Conservation (phyloP, 2,888 invertebrate species). For the Pachycephus smyrnensis region DNA sequence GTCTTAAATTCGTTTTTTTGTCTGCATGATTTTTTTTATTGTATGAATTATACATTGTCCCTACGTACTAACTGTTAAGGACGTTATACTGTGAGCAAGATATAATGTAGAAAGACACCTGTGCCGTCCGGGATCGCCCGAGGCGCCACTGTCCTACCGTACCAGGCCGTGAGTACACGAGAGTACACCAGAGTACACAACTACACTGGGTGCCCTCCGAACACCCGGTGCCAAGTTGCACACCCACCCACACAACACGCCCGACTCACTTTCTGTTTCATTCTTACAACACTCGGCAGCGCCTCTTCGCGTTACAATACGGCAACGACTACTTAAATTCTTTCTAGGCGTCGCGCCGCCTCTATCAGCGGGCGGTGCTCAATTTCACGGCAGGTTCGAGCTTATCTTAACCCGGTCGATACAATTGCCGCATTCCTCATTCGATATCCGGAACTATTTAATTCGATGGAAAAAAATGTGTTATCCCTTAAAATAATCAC, state of each 20-base stretch:
- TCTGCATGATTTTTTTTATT: neutral
- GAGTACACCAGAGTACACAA: conserved; percentile 7
- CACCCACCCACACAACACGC: conserved; percentile 16
- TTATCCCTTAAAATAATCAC: neutral
- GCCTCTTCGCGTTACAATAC: conserved; percentile 14
- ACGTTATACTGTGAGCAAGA: conserved; percentile 10
- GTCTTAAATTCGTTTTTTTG: neutral
- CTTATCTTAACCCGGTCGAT: neutral
- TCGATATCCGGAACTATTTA: neutral
- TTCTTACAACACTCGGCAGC: conserved; percentile 20
- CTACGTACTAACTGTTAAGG: neutral
- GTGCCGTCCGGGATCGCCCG: conserved; percentile 47
- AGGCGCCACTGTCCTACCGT: conserved; percentile 40
- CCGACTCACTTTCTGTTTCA: conserved; percentile 24
- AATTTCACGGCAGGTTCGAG: neutral
- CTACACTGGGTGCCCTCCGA: neutral
- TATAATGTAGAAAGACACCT: conserved; percentile 53
- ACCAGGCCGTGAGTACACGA: neutral
- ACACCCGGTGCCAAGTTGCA: neutral
- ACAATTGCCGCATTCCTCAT: neutral
- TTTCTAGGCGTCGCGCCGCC: conserved; percentile 11
- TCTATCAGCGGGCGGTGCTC: conserved; percentile 11
- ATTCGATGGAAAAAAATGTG: neutral
- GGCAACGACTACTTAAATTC: conserved; percentile 39
- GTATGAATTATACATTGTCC: neutral